phyloP scores from a whole-genome alignment of 2,797 vertebrate genomes.

The Simalia tracyae region DNA sequence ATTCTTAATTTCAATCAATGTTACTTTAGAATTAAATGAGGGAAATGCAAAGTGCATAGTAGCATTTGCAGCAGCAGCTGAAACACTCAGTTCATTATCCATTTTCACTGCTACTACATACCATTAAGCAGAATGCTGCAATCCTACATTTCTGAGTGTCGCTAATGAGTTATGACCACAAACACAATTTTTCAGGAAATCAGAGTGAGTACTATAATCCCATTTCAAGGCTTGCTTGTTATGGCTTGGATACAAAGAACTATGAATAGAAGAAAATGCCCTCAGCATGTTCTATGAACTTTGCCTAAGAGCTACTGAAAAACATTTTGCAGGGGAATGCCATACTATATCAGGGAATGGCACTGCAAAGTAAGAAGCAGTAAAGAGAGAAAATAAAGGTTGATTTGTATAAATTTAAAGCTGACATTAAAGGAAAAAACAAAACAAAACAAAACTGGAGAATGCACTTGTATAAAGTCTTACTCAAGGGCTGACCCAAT shows the following conservation, averaged over 20 bases:
- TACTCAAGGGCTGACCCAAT: background rate
- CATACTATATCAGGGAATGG: background rate
- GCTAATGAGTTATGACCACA: background rate
- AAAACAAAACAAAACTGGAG: background rate
- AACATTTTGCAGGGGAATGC: background rate
- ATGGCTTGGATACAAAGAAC: background rate
- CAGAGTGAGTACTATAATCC: background rate
- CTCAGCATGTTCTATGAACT: background rate
- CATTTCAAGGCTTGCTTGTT: background rate
- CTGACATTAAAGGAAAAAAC: background rate
- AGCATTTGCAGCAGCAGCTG: background rate
- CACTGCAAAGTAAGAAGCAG: background rate
- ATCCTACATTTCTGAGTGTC: background rate
- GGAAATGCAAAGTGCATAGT: background rate
- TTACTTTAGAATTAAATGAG: background rate
- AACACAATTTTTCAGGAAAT: background rate
- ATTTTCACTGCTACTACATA: background rate
- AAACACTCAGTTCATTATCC: background rate
- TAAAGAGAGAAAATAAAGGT: background rate
- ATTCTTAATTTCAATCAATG: background rate
- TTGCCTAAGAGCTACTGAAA: background rate
- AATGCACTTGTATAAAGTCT: background rate
- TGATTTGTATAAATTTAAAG: background rate
- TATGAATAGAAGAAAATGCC: background rate
- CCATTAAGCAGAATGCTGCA: background rate